phyloP scores from a whole-genome alignment of 1,140 invertebrate species.

The Hestina assimilis region DNA sequence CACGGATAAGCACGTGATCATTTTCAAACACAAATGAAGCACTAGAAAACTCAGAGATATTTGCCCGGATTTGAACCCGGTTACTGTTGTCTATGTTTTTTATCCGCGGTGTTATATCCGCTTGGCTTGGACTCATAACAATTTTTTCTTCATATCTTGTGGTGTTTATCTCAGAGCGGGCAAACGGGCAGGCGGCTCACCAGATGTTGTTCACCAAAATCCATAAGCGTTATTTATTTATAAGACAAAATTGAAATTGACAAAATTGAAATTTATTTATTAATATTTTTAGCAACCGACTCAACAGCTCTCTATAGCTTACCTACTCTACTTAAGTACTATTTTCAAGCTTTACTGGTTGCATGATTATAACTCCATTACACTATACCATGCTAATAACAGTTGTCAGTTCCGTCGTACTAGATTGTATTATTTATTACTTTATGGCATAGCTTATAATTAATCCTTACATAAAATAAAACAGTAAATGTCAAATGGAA shows the following conservation, averaged over 20 bases:
- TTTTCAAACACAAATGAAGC: no score
- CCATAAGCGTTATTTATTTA: no score
- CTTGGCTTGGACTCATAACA: no score
- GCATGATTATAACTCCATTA: not conserved
- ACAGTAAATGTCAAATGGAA: not conserved
- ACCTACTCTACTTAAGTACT: not conserved
- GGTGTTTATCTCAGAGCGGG: no score
- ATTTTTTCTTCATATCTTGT: no score
- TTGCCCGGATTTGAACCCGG: no score
- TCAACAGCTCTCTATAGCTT: not conserved
- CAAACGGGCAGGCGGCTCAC: no score
- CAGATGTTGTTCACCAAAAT: no score
- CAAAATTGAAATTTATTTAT: not conserved
- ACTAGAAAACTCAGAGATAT: no score
- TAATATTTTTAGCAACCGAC: not conserved
- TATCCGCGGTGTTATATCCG: no score
- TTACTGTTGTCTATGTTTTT: no score
- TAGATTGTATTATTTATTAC: not conserved
- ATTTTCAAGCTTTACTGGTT: not conserved
- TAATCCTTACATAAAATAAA: not conserved
- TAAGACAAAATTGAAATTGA: not conserved
- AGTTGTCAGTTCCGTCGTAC: not conserved
- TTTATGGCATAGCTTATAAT: not conserved
- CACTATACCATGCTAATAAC: not conserved
- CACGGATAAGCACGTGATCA: no score